A percentile compares a stretch with the other conserved stretches of the same genome.
Evolutionary conservation across 2,888 invertebrate genomes (phyloP).

Genomic region (Drosophila seclusa): DNA sequence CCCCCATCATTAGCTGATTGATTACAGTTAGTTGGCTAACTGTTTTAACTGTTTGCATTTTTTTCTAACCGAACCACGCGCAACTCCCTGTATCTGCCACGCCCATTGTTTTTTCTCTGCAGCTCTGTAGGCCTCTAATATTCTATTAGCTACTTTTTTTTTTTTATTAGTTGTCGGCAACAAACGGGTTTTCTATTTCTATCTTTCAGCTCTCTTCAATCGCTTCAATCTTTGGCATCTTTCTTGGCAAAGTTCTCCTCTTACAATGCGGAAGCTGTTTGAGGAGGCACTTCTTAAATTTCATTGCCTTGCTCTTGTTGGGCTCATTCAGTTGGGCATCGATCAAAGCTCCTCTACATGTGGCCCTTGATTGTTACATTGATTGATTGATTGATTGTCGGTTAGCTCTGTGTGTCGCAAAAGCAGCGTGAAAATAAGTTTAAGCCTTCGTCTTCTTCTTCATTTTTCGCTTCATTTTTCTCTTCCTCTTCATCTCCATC

Average conservation of each 20-base stretch:
- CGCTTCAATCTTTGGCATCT: constrained; percentile 16
- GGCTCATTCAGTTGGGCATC: constrained; percentile 42
- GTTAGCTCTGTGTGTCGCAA: constrained; percentile 41
- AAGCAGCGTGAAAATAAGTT: constrained; percentile 47
- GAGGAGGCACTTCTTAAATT: constrained; percentile 37
- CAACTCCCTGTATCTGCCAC: constrained; percentile 36
- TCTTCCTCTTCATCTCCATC: neutral
- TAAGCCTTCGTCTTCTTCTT: constrained; percentile 32
- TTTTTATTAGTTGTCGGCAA: constrained; percentile 50
- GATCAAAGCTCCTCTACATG: constrained; percentile 15
- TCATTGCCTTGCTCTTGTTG: constrained; percentile 27
- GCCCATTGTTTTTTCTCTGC: constrained; percentile 34
- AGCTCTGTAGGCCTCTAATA: constrained; percentile 55
- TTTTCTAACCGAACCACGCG: constrained; percentile 43
- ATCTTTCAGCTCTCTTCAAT: constrained; percentile 11
- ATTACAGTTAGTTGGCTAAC: constrained; percentile 73
- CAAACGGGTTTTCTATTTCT: constrained; percentile 63
- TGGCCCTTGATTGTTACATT: constrained; percentile 64
- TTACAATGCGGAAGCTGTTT: constrained; percentile 58
- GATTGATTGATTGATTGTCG: constrained; percentile 70
- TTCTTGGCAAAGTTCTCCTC: constrained; percentile 14
- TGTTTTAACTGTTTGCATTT: constrained; percentile 52
- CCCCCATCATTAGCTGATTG: constrained; percentile 60
- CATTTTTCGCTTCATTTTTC: neutral
- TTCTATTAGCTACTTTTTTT: constrained; percentile 64